These are phyloP conservation scores for Centropristis striata DNA, from an alignment of 2,113 vertebrate species.

Conservation along the genomic window DNA sequence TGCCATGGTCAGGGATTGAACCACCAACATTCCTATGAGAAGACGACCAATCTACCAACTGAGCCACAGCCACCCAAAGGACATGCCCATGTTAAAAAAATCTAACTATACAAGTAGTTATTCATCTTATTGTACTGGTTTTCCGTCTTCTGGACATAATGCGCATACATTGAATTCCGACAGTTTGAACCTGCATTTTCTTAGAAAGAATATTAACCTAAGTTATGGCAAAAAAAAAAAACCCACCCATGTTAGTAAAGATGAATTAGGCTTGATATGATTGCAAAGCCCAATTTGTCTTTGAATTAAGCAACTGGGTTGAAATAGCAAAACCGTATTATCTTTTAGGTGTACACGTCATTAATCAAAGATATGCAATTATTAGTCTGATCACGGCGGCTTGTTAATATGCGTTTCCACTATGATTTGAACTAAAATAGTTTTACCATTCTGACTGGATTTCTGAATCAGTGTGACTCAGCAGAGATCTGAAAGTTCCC, in stretches of 20 bases:
- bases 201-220: not conserved
- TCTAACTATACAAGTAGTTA: too few species aligned
- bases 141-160: too few species aligned
- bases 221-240: not conserved
- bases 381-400: not conserved
- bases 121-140: too few species aligned
- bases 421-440: not conserved
- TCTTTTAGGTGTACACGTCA: not conserved
- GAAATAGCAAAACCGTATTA: not conserved
- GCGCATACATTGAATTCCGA: too few species aligned
- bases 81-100: too few species aligned
- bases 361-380: not conserved
- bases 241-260: too few species aligned
- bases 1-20: too few species aligned
- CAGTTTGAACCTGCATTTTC: too few species aligned
- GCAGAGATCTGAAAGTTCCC: constrained; percentile 34
- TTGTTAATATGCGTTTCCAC: not conserved
- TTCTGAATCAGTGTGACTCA: constrained; percentile 29
- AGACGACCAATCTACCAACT: too few species aligned
- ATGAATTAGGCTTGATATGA: too few species aligned
- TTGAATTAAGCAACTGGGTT: not conserved
- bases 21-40: too few species aligned
- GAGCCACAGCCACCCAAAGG: too few species aligned
- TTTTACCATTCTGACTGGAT: not conserved
- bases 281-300: not conserved